Percentiles rank a stretch among this genome's conserved stretches.
Evolutionary conservation across 2,888 invertebrate genomes (phyloP).

Genomic region (Subacronicta megacephala): DNA sequence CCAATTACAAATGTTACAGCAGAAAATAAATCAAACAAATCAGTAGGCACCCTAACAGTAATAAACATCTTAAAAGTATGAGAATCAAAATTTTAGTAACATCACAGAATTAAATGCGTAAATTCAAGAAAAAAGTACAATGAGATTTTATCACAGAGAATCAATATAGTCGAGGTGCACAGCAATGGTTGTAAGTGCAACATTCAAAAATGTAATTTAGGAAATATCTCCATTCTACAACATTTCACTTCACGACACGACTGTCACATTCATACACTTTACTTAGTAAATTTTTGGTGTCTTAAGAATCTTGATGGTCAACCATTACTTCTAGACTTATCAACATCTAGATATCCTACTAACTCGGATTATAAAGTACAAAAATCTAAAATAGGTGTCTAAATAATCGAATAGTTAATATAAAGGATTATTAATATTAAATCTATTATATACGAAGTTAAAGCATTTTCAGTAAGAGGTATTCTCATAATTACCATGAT

Average conservation of each 20-base stretch:
- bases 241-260: constrained; percentile 51
- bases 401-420: constrained; percentile 45
- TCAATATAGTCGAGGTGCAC: constrained; percentile 72
- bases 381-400: constrained; percentile 31
- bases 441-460: constrained; percentile 58
- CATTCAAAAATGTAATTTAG: constrained; percentile 62
- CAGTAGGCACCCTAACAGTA: constrained; percentile 16
- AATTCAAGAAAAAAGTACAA: constrained; percentile 59
- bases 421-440: constrained; percentile 56
- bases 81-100: constrained; percentile 33
- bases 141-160: constrained; percentile 77
- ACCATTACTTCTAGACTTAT: constrained; percentile 56
- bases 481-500: constrained; percentile 52
- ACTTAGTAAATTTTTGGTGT: constrained; percentile 80
- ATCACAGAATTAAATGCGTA: constrained; percentile 63
- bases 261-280: constrained; percentile 75
- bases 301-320: constrained; percentile 61
- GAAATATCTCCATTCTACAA: constrained; percentile 61
- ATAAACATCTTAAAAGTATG: constrained; percentile 26
- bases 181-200: constrained; percentile 67
- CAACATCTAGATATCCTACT: constrained; percentile 52
- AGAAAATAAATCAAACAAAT: constrained; percentile 22
- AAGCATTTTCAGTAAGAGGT: constrained; percentile 65
- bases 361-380: constrained; percentile 50
- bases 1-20: not conserved